A percentile compares a stretch with the other conserved stretches of the same genome.
These are phyloP conservation scores for Leuciscus waleckii DNA, from an alignment of 2,797 vertebrate genomes.

Conservation along the genomic window DNA sequence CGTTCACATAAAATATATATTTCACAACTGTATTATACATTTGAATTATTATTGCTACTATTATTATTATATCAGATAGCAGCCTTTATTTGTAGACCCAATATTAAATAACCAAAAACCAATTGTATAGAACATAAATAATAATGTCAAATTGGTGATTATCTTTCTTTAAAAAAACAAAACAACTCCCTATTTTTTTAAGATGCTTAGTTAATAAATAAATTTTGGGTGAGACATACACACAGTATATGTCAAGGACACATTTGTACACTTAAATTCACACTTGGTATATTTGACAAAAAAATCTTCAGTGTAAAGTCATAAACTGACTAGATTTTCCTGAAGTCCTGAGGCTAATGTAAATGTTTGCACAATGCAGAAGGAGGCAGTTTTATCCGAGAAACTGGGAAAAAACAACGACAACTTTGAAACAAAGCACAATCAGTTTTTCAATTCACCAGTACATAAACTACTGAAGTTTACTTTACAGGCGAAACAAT, in stretches of 20 bases:
- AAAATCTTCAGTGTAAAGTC: conserved; percentile 1
- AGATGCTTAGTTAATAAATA: not conserved
- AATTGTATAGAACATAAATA: not conserved
- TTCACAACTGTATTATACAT: no score
- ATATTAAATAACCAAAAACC: conserved; percentile 1
- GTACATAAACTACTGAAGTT: conserved; percentile 5
- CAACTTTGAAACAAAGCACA: not conserved
- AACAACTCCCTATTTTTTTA: not conserved
- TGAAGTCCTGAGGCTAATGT: not conserved
- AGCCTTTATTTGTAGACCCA: not conserved
- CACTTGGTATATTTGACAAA: not conserved
- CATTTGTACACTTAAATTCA: not conserved
- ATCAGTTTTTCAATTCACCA: not conserved
- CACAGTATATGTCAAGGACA: not conserved
- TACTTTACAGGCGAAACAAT: conserved; percentile 25
- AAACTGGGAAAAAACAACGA: not conserved
- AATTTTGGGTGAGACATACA: not conserved
- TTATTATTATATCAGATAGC: not conserved
- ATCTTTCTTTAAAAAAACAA: not conserved
- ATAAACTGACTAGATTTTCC: not conserved
- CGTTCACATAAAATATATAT: not conserved
- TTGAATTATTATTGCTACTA: not conserved
- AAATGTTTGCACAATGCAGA: conserved; percentile 12
- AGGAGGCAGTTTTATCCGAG: no score
- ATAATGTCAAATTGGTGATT: not conserved